Conservation (phyloP, 2,797 vertebrate species). For the Aulostomus chinensis region DNA sequence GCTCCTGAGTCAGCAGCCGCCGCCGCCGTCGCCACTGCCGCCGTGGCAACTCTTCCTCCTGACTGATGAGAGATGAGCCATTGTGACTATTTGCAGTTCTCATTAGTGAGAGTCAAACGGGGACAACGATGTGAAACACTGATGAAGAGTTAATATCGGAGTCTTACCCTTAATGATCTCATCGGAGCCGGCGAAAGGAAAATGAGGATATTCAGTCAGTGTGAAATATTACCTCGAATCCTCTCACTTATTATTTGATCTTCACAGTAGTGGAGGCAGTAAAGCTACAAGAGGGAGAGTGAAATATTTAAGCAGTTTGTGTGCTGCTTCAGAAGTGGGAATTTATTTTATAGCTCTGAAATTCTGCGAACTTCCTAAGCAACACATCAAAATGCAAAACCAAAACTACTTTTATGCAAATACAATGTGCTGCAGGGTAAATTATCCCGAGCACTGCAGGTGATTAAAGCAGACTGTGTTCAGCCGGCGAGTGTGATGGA, state of each 20-base stretch:
- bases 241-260: constrained; percentile 43
- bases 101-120: constrained; percentile 9
- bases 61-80: constrained; percentile 1
- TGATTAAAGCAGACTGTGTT: constrained; percentile 55
- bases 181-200: not conserved
- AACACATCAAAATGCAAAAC: constrained; percentile 54
- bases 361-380: constrained; percentile 36
- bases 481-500: constrained; percentile 36
- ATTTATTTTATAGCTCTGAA: constrained; percentile 22
- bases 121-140: constrained; percentile 1
- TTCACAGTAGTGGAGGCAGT: constrained; percentile 19
- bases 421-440: constrained; percentile 43
- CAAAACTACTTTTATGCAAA: constrained; percentile 68
- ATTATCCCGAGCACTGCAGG: constrained; percentile 53
- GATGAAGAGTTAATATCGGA: constrained; percentile 24
- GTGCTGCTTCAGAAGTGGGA: constrained; percentile 32
- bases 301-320: constrained; percentile 37
- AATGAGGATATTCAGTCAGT: constrained; percentile 15
- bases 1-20: constrained; percentile 4
- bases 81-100: constrained; percentile 16
- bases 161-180: constrained; percentile 31
- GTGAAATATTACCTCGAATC: constrained; percentile 32
- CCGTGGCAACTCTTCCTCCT: constrained; percentile 4
- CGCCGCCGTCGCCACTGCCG: too few relatives aligned
- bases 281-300: constrained; percentile 10